Conservation (phyloP, 2,113 vertebrate genomes). For the Myrmecobius fasciatus region DNA sequence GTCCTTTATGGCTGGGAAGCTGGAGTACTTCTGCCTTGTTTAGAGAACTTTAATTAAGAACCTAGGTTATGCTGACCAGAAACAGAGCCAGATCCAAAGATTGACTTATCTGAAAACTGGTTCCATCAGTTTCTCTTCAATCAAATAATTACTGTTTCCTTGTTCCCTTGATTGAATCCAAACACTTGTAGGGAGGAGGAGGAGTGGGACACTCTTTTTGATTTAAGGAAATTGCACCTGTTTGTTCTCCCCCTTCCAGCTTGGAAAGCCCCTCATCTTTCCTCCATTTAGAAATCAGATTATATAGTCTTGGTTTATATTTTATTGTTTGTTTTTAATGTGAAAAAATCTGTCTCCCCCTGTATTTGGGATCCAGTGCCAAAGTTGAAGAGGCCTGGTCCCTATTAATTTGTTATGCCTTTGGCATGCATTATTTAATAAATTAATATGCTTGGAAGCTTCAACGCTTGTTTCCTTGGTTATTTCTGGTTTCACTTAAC, state of each 20-base stretch:
- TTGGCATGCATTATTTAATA: neutral
- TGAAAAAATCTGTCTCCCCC: neutral
- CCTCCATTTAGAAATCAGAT: neutral
- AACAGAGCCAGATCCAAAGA: neutral
- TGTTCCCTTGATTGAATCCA: neutral
- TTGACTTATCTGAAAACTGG: neutral
- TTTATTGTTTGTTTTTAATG: neutral
- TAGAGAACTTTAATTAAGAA: too few relatives aligned
- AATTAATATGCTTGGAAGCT: neutral
- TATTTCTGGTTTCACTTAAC: too few relatives aligned
- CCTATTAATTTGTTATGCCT: neutral
- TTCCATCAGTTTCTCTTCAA: too few relatives aligned
- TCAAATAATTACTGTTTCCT: neutral
- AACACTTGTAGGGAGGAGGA: neutral
- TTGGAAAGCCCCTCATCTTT: too few relatives aligned
- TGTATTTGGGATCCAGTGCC: neutral
- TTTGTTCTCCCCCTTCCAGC: too few relatives aligned
- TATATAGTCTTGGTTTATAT: neutral
- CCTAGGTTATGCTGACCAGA: too few relatives aligned
- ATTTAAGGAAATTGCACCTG: too few relatives aligned
- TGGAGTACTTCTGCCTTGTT: neutral
- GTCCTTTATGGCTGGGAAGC: neutral
- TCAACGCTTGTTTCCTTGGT: neutral
- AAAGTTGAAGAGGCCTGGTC: neutral
- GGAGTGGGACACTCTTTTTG: neutral